Base-by-base conservation (phyloP, 2,888 invertebrate genomes). In the Cataglyphis rosenhaueri region DNA sequence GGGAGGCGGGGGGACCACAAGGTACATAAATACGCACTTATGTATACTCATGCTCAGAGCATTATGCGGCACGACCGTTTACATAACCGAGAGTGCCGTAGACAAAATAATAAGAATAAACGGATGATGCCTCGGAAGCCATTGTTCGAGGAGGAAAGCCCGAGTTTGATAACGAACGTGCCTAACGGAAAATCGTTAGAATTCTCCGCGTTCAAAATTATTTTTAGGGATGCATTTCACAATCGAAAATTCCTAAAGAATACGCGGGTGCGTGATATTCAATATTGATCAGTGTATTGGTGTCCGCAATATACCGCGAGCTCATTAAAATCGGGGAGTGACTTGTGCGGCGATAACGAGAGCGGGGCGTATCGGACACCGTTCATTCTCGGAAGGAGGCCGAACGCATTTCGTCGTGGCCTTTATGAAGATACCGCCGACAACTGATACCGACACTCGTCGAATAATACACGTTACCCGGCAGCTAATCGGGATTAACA, bases 21-120 rank as follows among this genome's bases (percentile, higher is more conserved):
- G 29, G 64, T 32, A 74, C 70, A 74, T 83, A 84, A 84, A 85
- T 83, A 84, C 55, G 73, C 76, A 78, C 79, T 71, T 62, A 73
- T 64, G 76, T 76, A 81, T 81, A 71, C 74, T 57, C 61, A 44
- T 61, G 74, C 59, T 41, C 48, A 68, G 70, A 87, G 74, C 83
- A 74, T 86, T 85, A 84, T 74, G 81, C 68, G 82, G 85, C 88
- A 85, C 90, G 86, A 68, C 68, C 75, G 86, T 88, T 86, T 86
- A 86, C 83, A 70, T 85, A 57, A 57, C 78, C 62, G 68, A 81
- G 21, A 75, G 38, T 12, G 61, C 65, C 75, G 92, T 91, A 93
- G 93, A 93, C 93, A 91, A 92, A 93, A 93, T 92, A 93, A 91
- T 89, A 90, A 88, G 89, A 86, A 88, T 86, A 81, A 88, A 86